Base-by-base conservation (phyloP, 30 jellyfish, hydroid and myxozoan species). In the Chrysaora quinquecirrha region DNA sequence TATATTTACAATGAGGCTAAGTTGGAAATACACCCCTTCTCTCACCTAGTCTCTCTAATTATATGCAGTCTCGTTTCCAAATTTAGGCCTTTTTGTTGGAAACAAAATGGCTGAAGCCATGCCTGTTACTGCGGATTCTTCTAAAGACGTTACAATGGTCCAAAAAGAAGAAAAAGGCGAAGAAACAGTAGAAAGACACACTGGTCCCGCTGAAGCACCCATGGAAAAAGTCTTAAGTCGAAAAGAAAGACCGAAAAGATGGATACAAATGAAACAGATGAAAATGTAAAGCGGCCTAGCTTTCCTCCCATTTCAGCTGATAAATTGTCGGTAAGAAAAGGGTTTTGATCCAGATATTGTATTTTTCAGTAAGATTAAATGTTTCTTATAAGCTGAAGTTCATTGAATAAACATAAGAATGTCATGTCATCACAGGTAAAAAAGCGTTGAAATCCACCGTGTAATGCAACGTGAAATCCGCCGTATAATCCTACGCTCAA, bases 201-300 rank as follows among this genome's bases (percentile, higher is more conserved):
- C 97, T 0, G 95, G 95, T 0, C 95, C 97, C 1, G 97, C 97
- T 3, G 95, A 83, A 10, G 88, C 97, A 20, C 91, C 90, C 23
- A 28, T 58, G 20, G 95, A 91, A 64, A 88, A 54, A 22, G 64
- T 38, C 19, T 79, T 72, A 34, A 85, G 78, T 67, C 58, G 96
- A 64, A 91, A 86, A 61, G 94, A 69, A 87, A 87, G 82, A 29
- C 81, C 31, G 95, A 84, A 31, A 71, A 65, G 64, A 91, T 91
- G 98, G 98, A 91, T 0, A 91, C 98, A 35, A 95, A 91, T 29
- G 90, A 66, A 49, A 91, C 98, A 35, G 96, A 91, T 29, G 90
- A 66, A 49, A 81, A 49, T 10, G 91, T 71, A 3, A 91, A 91
- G 62, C 88, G 95, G 74, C 98, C 98, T 64, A 85, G 62, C 64